A percentile compares a stretch with the other conserved stretches of the same genome.
These are phyloP conservation scores for Chouioia cunea DNA, from an alignment of 2,888 invertebrate species.

Conservation along the genomic window DNA sequence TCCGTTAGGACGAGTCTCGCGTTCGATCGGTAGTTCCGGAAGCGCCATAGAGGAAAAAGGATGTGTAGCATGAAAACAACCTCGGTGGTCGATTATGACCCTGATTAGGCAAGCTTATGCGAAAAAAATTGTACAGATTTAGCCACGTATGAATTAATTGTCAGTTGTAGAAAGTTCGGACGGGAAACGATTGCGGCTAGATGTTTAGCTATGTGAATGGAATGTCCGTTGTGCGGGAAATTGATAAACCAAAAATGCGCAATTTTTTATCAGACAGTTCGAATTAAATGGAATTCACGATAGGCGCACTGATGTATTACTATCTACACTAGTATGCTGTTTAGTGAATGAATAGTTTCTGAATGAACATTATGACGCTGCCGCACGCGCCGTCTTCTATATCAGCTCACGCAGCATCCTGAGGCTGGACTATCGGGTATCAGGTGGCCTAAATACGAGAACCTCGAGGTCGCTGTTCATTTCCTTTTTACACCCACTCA, in stretches of 20 bases:
- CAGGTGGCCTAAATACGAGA: constrained; percentile 61
- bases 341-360: constrained; percentile 52
- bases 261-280: constrained; percentile 21
- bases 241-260: constrained; percentile 35
- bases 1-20: constrained; percentile 37
- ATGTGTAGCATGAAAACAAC: constrained; percentile 34
- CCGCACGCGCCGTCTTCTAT: constrained; percentile 53
- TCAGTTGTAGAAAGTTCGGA: neutral
- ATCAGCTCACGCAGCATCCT: constrained; percentile 57
- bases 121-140: neutral
- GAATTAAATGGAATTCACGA: constrained; percentile 40
- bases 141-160: neutral
- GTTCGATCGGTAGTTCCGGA: constrained; percentile 43
- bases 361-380: constrained; percentile 51
- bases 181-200: neutral
- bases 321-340: constrained; percentile 29
- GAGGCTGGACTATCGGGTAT: constrained; percentile 55
- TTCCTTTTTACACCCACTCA: constrained; percentile 62
- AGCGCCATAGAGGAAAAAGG: constrained; percentile 27
- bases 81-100: neutral
- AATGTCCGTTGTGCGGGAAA: neutral
- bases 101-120: too few species aligned
- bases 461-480: constrained; percentile 61
- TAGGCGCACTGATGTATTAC: constrained; percentile 1
- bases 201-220: too few species aligned